Base-by-base conservation (phyloP, 1,140 invertebrate species). In the Calliphora vicina region DNA sequence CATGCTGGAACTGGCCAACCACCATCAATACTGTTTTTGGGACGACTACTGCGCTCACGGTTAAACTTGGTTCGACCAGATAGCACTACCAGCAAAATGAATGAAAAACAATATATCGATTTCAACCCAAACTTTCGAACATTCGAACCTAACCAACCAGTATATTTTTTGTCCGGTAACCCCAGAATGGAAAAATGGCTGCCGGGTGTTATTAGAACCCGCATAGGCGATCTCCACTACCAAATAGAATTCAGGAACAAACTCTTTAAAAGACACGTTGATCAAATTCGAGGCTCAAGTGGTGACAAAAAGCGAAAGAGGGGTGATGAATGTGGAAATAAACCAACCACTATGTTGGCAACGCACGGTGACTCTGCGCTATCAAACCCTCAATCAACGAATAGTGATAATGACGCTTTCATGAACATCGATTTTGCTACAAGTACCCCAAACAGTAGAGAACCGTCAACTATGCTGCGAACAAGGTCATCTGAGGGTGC, bases 11-110 rank as follows among this genome's bases (percentile, higher is more conserved):
- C 80, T 10, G 50, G 80, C n/a, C 50, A 29, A 27, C 5, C 80
- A 25, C 45, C 80, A 23, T 42, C 80, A 26, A 27, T 45, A n/a
- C 25, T 81, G 8, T 61, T 61, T 43, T 43, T 78, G 4, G 74
- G 74, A 6, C 74, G 74, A n/a, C n/a, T n/a, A 43, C 74, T 78
- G 4, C 74, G 35, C 12, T 43, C 35, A 29, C 74, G 74, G 10
- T 78, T 78, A 42, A n/a, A 78, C 20, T 45, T 78, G n/a, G 2
- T 78, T 43, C 74, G 74, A 15, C 35, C 74, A 42, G 74, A 78
- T 42, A 15, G 27, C 20, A 43, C 42, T 20, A 45, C 27, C 25
- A 42, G 27, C 9, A 43, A 78, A 45, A 27, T 45, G 15, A 78
- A 15, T n/a, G 27, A 78, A 23, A 78, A 43, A 25, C 35, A 78